Evolutionary conservation across 2,888 invertebrate genomes (phyloP), one percentile per base, ranked within the genome.

Genomic region (Meandrusa payeni): DNA sequence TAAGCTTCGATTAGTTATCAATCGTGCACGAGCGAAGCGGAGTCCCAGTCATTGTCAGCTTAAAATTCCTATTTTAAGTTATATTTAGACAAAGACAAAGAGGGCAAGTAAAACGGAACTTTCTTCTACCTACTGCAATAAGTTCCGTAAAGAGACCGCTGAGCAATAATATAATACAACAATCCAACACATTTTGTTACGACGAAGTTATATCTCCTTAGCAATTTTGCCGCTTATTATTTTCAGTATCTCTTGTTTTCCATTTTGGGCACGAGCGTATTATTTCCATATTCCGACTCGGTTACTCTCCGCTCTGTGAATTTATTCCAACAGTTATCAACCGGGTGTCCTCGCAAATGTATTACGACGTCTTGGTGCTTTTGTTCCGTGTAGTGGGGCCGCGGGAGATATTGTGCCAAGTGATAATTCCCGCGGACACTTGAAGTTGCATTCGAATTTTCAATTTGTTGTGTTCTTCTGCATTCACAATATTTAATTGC

Each of bases 201-300:
- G n/a, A n/a, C 2, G 32, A 20, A 19, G 20, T 32, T 32, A 31
- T 31, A 20, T 32, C 20, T 13, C 36, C 26, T 3, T 13, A 27
- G 27, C 27, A 27, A 28, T 17, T 38, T 28, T 15, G 10, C 19
- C 19, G 7, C 32, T 28, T 36, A 42, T 42, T 33, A 33, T 34
- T 38, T 33, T 34, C 23, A 7, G 24, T 27, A 24, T 17, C 23
- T 23, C 34, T 17, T 34, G 34, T 41, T 34, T 28, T 28, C 47
- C 51, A 53, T 51, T 50, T n/a, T 43, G 38, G 54, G 46, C 47
- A 51, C 48, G 43, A 31, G 38, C 19, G 22, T 10, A 56, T 57
- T 13, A 64, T 64, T 61, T 55, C 55, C 60, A 56, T 63, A 60
- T 63, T 59, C 58, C 62, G 59, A 50, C 33, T 27, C 13, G 23